Evolutionary conservation across 2,113 vertebrate species (phyloP).

Genomic region (Symphodus melops): DNA sequence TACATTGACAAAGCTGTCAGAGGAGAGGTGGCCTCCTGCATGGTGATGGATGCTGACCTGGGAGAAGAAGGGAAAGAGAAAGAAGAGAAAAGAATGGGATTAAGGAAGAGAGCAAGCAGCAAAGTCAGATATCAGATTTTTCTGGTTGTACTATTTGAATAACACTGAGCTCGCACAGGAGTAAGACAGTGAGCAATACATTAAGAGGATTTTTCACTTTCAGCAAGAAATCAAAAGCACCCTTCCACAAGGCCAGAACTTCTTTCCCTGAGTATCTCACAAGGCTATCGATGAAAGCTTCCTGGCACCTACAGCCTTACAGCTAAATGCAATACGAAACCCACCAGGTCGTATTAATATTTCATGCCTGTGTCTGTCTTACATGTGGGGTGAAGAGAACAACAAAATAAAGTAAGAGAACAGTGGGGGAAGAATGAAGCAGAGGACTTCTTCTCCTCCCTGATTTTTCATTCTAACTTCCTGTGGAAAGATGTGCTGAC

Average conservation of each 20-base stretch:
- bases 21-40: constrained; percentile 79
- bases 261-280: constrained; percentile 36
- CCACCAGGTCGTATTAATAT: constrained; percentile 68
- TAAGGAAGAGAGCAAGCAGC: constrained; percentile 35
- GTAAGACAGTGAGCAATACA: constrained; percentile 32
- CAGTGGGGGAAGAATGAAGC: constrained; percentile 44
- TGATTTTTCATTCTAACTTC: constrained; percentile 60
- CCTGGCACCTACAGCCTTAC: constrained; percentile 52
- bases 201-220: constrained; percentile 44
- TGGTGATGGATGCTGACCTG: constrained; percentile 84
- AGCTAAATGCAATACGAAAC: constrained; percentile 70
- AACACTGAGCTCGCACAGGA: constrained; percentile 21
- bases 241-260: constrained; percentile 20
- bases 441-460: constrained; percentile 51
- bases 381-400: constrained; percentile 57
- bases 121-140: constrained; percentile 21
- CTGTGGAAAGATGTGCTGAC: constrained; percentile 76
- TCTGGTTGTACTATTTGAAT: constrained; percentile 17
- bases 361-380: constrained; percentile 63
- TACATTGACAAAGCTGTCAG: constrained; percentile 89
- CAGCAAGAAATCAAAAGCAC: constrained; percentile 38
- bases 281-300: constrained; percentile 61
- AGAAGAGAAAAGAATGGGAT: constrained; percentile 18
- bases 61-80: constrained; percentile 62
- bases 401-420: constrained; percentile 63